Evolutionary conservation across 2,888 invertebrate species (phyloP).

Genomic region (Sturmia bella): DNA sequence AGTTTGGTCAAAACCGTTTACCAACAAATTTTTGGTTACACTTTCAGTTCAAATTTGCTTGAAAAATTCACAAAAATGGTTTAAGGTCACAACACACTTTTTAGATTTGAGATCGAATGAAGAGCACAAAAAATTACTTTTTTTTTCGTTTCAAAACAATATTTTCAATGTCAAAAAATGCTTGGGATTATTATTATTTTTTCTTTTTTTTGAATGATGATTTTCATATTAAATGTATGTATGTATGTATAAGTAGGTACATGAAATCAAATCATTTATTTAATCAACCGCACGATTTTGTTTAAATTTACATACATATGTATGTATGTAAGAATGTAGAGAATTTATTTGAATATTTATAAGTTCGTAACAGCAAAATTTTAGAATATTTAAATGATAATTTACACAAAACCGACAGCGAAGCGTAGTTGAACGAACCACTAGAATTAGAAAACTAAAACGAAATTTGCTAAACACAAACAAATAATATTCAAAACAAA

Average conservation of each 20-base stretch:
- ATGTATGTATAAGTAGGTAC: too few species aligned
- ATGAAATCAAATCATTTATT: conserved; percentile 15
- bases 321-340: too few species aligned
- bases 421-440: conserved; percentile 71
- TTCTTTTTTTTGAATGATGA: conserved; percentile 54
- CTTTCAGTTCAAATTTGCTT: conserved; percentile 3
- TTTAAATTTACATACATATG: too few species aligned
- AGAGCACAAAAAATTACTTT: background rate
- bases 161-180: conserved; percentile 43
- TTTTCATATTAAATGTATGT: too few species aligned
- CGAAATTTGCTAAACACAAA: conserved; percentile 76
- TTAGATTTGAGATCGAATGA: conserved; percentile 6
- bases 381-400: conserved; percentile 18
- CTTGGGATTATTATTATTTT: background rate
- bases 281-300: conserved; percentile 4
- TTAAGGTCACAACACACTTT: conserved; percentile 60
- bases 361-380: conserved; percentile 1
- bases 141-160: conserved; percentile 22
- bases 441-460: conserved; percentile 80
- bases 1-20: conserved; percentile 32
- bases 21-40: conserved; percentile 5
- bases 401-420: conserved; percentile 25
- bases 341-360: background rate
- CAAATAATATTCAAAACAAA: conserved; percentile 25
- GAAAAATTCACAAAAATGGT: conserved; percentile 47